Conservation (phyloP, 2,797 vertebrate genomes). For the Synanceia verrucosa region DNA sequence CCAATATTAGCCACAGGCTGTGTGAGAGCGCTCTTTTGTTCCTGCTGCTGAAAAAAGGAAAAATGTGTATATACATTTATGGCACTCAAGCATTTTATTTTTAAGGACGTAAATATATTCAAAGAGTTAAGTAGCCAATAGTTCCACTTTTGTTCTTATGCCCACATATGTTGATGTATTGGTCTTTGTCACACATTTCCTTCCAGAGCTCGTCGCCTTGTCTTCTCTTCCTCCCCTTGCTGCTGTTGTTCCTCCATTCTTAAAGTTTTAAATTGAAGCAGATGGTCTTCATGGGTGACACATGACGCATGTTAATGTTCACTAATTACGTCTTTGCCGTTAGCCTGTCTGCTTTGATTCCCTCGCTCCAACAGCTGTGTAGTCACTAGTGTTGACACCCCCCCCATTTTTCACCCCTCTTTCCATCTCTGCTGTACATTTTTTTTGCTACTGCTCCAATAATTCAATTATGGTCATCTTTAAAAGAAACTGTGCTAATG, state of each 20-base stretch:
- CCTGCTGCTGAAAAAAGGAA: no score
- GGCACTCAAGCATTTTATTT: no score
- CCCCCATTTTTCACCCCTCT: not conserved
- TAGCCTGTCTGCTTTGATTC: slow-evolving; percentile 54
- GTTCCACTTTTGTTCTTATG: no score
- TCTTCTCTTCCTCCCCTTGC: not conserved
- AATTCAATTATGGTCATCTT: slow-evolving; percentile 9
- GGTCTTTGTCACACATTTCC: not conserved
- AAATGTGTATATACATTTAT: no score
- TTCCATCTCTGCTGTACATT: not conserved
- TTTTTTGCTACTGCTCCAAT: not conserved
- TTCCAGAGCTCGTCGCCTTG: not conserved
- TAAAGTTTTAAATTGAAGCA: slow-evolving; percentile 51
- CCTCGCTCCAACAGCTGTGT: slow-evolving; percentile 46
- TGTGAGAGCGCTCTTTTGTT: no score
- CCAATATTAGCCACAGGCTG: no score
- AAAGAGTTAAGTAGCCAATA: no score
- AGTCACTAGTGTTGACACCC: slow-evolving; percentile 3
- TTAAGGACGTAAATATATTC: no score
- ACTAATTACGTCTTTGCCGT: slow-evolving; percentile 59
- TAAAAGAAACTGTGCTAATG: slow-evolving; percentile 10
- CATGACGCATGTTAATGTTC: slow-evolving; percentile 57
- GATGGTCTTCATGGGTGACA: slow-evolving; percentile 56
- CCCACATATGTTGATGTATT: no score
- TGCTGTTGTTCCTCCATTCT: slow-evolving; percentile 4